Percentiles rank a stretch among this genome's conserved stretches.
These are phyloP conservation scores for Actinemys pallida DNA, from an alignment of 2,113 vertebrate genomes.

Conservation along the genomic window DNA sequence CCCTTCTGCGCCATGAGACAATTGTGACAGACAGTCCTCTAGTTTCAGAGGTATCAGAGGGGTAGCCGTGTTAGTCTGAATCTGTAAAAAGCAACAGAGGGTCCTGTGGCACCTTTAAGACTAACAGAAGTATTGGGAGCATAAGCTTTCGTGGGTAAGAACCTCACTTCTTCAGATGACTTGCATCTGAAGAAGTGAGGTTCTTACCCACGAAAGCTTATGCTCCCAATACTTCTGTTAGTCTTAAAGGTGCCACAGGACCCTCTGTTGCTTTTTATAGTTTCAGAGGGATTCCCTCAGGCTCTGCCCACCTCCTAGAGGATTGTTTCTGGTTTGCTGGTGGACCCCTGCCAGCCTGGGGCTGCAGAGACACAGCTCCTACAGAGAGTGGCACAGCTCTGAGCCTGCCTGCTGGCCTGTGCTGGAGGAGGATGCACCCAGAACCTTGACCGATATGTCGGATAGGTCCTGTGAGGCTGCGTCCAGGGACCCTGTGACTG, in stretches of 20 bases:
- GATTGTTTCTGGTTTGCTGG: not conserved
- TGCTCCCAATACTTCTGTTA: no score
- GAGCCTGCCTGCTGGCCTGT: not conserved
- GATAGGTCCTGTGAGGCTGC: not conserved
- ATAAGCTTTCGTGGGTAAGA: no score
- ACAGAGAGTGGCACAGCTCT: not conserved
- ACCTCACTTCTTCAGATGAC: no score
- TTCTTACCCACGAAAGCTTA: no score
- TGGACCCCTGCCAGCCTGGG: not conserved
- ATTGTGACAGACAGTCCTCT: not conserved
- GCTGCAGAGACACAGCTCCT: not conserved
- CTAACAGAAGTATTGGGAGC: no score
- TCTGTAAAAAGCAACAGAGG: no score
- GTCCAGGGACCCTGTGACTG: not conserved
- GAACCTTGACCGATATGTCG: not conserved
- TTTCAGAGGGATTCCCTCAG: not conserved
- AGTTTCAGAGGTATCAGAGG: not conserved
- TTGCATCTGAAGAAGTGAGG: no score
- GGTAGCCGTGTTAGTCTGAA: no score
- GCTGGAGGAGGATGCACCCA: not conserved
- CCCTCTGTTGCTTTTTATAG: no score
- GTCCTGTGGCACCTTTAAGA: no score
- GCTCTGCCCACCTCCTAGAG: not conserved
- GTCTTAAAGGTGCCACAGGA: no score
- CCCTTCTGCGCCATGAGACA: not conserved